Evolutionary conservation across 2,888 invertebrate species (phyloP).

Genomic region (Carterocephalus palaemon): DNA sequence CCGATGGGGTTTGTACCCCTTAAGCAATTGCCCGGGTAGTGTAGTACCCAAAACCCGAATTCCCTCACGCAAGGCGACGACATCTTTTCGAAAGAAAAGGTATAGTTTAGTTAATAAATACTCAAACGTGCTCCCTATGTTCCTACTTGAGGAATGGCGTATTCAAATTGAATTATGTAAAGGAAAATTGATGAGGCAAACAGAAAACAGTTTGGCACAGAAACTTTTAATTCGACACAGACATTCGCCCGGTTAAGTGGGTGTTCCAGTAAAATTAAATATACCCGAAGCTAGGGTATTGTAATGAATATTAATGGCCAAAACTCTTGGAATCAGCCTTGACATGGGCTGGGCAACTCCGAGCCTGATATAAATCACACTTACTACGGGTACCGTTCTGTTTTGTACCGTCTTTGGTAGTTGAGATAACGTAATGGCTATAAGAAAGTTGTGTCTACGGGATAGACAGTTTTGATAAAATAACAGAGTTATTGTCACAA

Average conservation of each 20-base stretch:
- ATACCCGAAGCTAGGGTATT: constrained; percentile 56
- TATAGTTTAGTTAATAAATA: no score
- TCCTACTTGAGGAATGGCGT: no score
- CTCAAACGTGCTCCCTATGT: no score
- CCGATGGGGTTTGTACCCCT: no score
- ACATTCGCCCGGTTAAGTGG: constrained; percentile 18
- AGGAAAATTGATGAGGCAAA: constrained; percentile 17
- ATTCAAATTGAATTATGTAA: constrained; percentile 16
- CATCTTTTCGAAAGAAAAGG: no score
- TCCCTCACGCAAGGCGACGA: no score
- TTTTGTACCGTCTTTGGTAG: constrained; percentile 43
- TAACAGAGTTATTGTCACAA: no score
- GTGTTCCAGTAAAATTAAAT: constrained; percentile 58
- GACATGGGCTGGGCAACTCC: constrained; percentile 59
- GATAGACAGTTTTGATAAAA: no score
- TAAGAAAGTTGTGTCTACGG: no score
- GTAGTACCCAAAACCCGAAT: no score
- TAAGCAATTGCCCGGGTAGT: no score
- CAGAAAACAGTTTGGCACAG: constrained; percentile 13
- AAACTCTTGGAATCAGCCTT: constrained; percentile 61
- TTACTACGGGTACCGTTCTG: constrained; percentile 44
- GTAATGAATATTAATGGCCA: constrained; percentile 71
- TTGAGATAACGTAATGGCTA: constrained; percentile 33
- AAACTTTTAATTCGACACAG: constrained; percentile 21
- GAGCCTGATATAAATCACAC: constrained; percentile 64